These are phyloP conservation scores for Heliconius hermathena DNA, from an alignment of 1,140 invertebrate genomes.

Conservation along the genomic window DNA sequence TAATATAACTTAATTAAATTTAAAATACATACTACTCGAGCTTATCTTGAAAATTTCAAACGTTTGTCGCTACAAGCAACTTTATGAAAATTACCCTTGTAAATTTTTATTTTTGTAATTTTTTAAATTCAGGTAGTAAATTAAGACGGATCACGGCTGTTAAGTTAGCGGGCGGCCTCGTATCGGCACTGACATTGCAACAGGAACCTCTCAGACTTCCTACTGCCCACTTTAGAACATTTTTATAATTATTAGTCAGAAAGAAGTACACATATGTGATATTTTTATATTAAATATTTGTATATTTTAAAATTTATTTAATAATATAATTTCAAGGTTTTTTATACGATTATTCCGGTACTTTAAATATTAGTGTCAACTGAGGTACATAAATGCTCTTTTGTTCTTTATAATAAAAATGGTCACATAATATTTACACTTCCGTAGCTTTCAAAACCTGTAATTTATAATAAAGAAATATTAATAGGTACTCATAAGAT, in stretches of 20 bases:
- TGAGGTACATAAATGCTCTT: background rate
- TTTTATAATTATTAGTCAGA: constrained; percentile 2
- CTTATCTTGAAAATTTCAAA: background rate
- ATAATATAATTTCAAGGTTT: background rate
- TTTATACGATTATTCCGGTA: background rate
- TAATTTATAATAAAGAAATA: background rate
- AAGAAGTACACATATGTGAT: background rate
- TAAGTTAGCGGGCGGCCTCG: constrained; percentile 55
- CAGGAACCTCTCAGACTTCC: constrained; percentile 63
- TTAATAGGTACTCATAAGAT: background rate
- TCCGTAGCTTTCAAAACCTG: background rate
- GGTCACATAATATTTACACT: background rate
- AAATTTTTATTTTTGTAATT: background rate
- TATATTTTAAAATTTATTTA: background rate
- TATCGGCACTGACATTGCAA: constrained; percentile 67
- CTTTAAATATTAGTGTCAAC: background rate
- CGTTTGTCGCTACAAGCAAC: background rate
- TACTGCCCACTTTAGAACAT: constrained; percentile 35
- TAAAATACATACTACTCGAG: no score
- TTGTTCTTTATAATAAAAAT: background rate
- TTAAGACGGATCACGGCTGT: constrained; percentile 27
- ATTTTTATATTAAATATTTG: background rate
- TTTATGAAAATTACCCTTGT: background rate
- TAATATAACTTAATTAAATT: background rate
- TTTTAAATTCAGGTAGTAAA: background rate